Evolutionary conservation across 1,140 invertebrate species (phyloP).

Genomic region (Scaptomyza graminum): DNA sequence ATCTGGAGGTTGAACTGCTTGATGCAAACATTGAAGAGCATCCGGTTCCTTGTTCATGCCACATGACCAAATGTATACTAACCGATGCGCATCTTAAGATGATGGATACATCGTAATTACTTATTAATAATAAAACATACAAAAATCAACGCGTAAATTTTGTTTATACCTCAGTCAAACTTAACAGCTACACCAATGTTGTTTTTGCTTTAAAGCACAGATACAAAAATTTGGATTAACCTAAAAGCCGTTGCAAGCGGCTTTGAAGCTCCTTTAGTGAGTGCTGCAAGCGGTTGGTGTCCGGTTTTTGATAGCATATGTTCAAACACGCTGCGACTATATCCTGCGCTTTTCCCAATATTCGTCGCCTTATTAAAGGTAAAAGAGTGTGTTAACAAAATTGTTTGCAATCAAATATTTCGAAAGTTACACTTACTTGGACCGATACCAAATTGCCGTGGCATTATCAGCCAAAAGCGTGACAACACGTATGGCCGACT

Average conservation of each 20-base stretch:
- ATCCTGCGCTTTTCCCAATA: constrained; percentile 88
- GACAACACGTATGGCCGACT: constrained; percentile 88
- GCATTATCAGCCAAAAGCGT: constrained; percentile 85
- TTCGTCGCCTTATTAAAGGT: constrained; percentile 84
- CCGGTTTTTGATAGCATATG: constrained; percentile 88
- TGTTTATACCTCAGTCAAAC: constrained; percentile 76
- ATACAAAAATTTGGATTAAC: constrained; percentile 20
- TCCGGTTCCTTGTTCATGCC: constrained; percentile 90
- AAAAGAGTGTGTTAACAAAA: constrained; percentile 26
- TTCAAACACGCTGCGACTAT: constrained; percentile 88
- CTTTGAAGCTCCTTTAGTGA: constrained; percentile 82
- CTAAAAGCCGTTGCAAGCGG: constrained; percentile 72
- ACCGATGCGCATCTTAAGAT: constrained; percentile 84
- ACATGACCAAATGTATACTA: constrained; percentile 91
- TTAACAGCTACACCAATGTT: constrained; percentile 59
- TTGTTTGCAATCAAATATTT: constrained; percentile 3
- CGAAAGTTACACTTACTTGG: constrained; percentile 59
- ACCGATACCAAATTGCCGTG: constrained; percentile 62
- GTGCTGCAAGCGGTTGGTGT: constrained; percentile 84
- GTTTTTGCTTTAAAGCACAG: constrained; percentile 24
- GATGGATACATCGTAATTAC: constrained; percentile 64
- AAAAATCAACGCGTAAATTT: constrained; percentile 58
- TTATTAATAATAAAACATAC: constrained; percentile 6
- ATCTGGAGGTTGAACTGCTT: constrained; percentile 88
- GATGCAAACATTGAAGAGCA: constrained; percentile 89